Percentiles rank a stretch among this genome's conserved stretches.
Conservation (phyloP, 2,888 invertebrate genomes). For the Galeruca laticollis region DNA sequence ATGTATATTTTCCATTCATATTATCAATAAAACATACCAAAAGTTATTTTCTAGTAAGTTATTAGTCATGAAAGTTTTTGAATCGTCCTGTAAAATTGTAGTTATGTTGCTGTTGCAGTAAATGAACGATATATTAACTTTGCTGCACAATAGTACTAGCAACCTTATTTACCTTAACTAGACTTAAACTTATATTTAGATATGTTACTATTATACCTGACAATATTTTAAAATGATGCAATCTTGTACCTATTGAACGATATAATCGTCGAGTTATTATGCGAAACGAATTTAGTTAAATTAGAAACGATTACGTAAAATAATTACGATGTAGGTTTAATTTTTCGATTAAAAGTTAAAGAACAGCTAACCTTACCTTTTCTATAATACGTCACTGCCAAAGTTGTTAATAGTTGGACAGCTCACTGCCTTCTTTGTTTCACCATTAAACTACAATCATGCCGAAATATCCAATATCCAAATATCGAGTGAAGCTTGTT, state of each 20-base stretch:
- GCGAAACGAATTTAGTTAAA: neutral
- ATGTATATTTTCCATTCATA: too few relatives aligned
- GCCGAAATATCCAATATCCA: constrained; percentile 13
- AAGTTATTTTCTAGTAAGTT: too few relatives aligned
- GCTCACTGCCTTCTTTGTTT: constrained; percentile 18
- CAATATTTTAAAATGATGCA: too few relatives aligned
- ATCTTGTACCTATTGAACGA: neutral
- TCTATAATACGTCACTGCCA: constrained; percentile 38
- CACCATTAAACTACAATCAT: constrained; percentile 3
- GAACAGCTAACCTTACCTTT: constrained; percentile 33
- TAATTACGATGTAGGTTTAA: constrained; percentile 10
- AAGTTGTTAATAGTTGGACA: constrained; percentile 18
- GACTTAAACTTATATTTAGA: too few relatives aligned
- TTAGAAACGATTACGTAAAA: constrained; percentile 31
- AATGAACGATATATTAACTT: too few relatives aligned
- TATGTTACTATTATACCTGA: too few relatives aligned
- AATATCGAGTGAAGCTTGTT: constrained; percentile 8
- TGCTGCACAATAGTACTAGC: too few relatives aligned
- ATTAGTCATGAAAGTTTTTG: too few relatives aligned
- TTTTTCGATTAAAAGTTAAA: constrained; percentile 20
- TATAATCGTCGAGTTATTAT: neutral
- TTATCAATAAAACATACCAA: too few relatives aligned
- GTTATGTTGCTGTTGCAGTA: too few relatives aligned
- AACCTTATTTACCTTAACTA: too few relatives aligned
- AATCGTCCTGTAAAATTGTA: too few relatives aligned